These are phyloP conservation scores for Diarsia rubi DNA, from an alignment of 2,888 invertebrate species.

Conservation along the genomic window DNA sequence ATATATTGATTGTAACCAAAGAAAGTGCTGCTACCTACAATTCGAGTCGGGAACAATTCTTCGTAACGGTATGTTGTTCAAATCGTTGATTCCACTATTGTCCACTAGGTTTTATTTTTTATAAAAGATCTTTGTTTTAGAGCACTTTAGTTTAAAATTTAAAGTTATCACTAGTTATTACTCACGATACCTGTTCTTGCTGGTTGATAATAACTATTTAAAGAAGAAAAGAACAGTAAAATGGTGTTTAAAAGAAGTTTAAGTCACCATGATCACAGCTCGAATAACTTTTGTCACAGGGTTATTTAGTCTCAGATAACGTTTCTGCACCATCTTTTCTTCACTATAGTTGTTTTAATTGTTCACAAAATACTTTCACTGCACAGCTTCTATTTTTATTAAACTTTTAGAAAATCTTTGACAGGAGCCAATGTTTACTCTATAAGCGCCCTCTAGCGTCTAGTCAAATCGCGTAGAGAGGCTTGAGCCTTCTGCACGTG, in stretches of 20 bases:
- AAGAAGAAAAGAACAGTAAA: neutral
- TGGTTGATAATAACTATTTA: neutral
- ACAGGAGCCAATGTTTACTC: neutral
- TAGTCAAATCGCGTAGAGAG: too few relatives aligned
- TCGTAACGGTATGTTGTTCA: neutral
- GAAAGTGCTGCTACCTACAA: too few relatives aligned
- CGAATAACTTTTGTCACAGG: neutral
- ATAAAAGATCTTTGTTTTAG: neutral
- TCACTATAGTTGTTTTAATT: conserved; percentile 1
- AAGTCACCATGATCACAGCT: neutral
- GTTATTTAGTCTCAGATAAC: neutral
- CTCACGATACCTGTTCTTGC: neutral
- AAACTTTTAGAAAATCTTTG: neutral
- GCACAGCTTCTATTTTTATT: neutral
- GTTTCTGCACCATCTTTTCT: neutral
- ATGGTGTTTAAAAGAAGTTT: too few relatives aligned
- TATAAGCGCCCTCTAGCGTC: conserved; percentile 1
- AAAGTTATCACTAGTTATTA: too few relatives aligned
- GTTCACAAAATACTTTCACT: neutral
- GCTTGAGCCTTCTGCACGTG: too few relatives aligned
- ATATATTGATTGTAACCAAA: too few relatives aligned
- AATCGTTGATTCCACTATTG: conserved; percentile 3
- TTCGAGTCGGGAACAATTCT: too few relatives aligned
- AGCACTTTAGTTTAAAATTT: neutral
- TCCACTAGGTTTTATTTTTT: neutral